A percentile compares a stretch with the other conserved stretches of the same genome.
These are phyloP conservation scores for Thumatha senex DNA, from an alignment of 2,888 invertebrate genomes.

Conservation along the genomic window DNA sequence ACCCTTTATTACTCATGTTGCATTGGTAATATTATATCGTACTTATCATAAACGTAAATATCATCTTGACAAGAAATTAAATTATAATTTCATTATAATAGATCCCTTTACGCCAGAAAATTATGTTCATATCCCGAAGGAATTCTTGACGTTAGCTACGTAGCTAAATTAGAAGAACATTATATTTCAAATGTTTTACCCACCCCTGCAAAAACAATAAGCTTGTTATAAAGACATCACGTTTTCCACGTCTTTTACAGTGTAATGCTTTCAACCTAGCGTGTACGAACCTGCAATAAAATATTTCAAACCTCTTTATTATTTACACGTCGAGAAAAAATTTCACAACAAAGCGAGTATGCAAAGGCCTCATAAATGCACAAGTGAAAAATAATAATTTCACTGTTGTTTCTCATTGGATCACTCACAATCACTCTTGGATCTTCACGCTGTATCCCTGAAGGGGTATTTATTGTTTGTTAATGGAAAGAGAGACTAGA, in stretches of 20 bases:
- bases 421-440: too few relatives aligned
- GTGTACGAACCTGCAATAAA: conserved; percentile 31
- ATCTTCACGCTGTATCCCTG: too few relatives aligned
- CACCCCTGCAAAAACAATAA: conserved; percentile 44
- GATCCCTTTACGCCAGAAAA: not conserved
- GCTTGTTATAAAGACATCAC: conserved; percentile 53
- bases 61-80: not conserved
- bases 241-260: conserved; percentile 45
- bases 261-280: conserved; percentile 40
- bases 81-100: not conserved
- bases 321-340: conserved; percentile 25
- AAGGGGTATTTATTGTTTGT: too few relatives aligned
- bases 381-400: conserved; percentile 10
- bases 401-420: too few relatives aligned
- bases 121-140: not conserved
- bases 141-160: conserved; percentile 6
- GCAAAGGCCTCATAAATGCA: conserved; percentile 10
- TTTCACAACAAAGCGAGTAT: not conserved
- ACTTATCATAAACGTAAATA: not conserved
- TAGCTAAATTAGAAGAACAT: conserved; percentile 22
- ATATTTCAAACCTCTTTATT: conserved; percentile 30
- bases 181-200: conserved; percentile 41
- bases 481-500: too few relatives aligned
- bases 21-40: too few relatives aligned
- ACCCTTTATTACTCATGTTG: too few relatives aligned